Evolutionary conservation across 2,888 invertebrate genomes (phyloP).

Genomic region (Dasypolia templi): DNA sequence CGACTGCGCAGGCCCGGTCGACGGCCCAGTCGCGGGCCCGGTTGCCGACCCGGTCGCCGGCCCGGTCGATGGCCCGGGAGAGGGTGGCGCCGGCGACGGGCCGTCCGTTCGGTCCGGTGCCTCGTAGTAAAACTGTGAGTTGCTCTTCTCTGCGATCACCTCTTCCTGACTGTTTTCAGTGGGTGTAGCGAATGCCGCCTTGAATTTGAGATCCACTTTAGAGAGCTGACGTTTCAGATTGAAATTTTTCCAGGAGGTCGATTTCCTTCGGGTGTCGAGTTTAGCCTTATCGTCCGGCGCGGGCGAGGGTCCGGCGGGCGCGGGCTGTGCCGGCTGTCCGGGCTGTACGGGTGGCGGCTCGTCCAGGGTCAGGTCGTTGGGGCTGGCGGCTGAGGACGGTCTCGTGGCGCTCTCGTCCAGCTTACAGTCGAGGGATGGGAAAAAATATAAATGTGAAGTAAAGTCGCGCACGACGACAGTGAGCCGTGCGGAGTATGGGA

Average conservation of each 20-base stretch:
- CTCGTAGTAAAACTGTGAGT: conserved; percentile 85
- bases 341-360: conserved; percentile 62
- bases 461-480: conserved; percentile 67
- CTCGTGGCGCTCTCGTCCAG: conserved; percentile 77
- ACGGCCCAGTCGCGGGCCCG: conserved; percentile 13
- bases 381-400: conserved; percentile 64
- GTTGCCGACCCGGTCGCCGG: conserved; percentile 58
- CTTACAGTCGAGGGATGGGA: conserved; percentile 80
- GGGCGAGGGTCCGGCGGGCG: conserved; percentile 54
- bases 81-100: conserved; percentile 58
- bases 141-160: conserved; percentile 73
- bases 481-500: conserved; percentile 53
- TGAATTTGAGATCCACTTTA: conserved; percentile 94
- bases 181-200: conserved; percentile 91
- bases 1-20: not conserved
- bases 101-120: conserved; percentile 39
- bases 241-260: conserved; percentile 94
- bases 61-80: conserved; percentile 14
- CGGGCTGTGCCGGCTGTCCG: conserved; percentile 60
- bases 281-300: conserved; percentile 75
- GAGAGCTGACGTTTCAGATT: conserved; percentile 95
- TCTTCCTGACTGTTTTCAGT: conserved; percentile 84
- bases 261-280: conserved; percentile 91
- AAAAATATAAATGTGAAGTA: conserved; percentile 81
- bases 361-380: conserved; percentile 66